phyloP scores from a whole-genome alignment of 2,113 vertebrate genomes.

The Phycodurus eques region DNA sequence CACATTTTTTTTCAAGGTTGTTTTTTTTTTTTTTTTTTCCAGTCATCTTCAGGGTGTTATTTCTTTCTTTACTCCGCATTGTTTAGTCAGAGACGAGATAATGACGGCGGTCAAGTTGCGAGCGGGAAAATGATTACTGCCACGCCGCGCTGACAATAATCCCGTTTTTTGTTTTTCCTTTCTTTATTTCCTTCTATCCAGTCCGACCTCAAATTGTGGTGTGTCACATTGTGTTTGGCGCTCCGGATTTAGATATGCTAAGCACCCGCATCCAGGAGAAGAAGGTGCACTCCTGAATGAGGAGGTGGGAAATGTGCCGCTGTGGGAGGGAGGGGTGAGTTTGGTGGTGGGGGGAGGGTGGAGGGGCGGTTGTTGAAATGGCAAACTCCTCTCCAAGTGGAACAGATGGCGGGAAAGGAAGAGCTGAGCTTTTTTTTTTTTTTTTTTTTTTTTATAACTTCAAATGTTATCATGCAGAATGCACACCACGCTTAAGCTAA shows the following conservation, averaged over 20 bases:
- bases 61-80: not conserved
- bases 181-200: not conserved
- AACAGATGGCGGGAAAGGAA: conserved; percentile 13
- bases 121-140: conserved; percentile 2
- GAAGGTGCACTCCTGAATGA: conserved; percentile 7
- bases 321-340: not conserved
- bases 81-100: not conserved
- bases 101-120: conserved; percentile 3
- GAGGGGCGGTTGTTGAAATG: not conserved
- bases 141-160: not conserved
- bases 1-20: not conserved
- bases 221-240: conserved; percentile 11
- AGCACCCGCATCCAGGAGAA: not conserved
- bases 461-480: conserved; percentile 13
- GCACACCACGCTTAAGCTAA: conserved; percentile 13
- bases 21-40: not conserved
- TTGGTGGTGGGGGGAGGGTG: not conserved
- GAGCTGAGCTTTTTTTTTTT: conserved; percentile 3
- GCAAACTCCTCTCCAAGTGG: conserved; percentile 13
- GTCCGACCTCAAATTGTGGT: not conserved
- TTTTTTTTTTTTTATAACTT: conserved; percentile 1
- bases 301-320: conserved; percentile 3
- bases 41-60: not conserved
- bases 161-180: not conserved
- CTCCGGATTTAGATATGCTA: conserved; percentile 10